Base-by-base conservation (phyloP, 2,113 vertebrate species). In the Protobothrops flavoviridis region DNA sequence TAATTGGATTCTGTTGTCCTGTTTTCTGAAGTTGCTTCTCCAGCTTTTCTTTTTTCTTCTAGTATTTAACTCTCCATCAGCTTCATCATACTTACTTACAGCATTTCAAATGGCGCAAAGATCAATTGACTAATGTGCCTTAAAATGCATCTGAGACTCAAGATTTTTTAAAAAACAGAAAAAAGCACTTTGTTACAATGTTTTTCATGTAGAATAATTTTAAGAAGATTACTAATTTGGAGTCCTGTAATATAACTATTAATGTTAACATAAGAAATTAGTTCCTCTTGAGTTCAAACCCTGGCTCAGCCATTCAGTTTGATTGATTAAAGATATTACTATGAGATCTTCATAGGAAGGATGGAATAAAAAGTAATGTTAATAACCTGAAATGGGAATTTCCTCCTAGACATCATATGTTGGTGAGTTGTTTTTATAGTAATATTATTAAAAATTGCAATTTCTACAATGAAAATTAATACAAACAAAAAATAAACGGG, bases 71-170 rank as follows among this genome's bases (percentile, higher is more conserved):
- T 81, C 52, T 53, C 8, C 69, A 56, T 26, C 50, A 91, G 50
- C 52, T 85, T 81, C 90, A 55, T 52, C 81, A 85, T 33, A 85
- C 69, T 26, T 53, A 3, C 91, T 3, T 95, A 94, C n/a, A 91
- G 2, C 2, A 13, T 52, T 8, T 26, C 26, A 24, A 59, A 53
- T 26, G 12, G 88, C 10, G 64, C 94, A 96, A 59, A 92, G 90
- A 45, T 33, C 33, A 57, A 56, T 94, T 43, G 29, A 50, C 21
- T 85, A 26, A 33, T 56, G 50, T 85, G 50, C 11, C 48, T 24
- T 88, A 91, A 90, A 95, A 88, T 8, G 92, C 20, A 74, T 69
- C 50, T 0, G 81, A 94, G 2, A 9, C 3, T 56, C 52, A 26
- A 93, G 93, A 48, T 57, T 2, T 59, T 59, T 1, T 74, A 29